Conservation (phyloP, 2,888 invertebrate species). For the Lithophane ornitopus region DNA sequence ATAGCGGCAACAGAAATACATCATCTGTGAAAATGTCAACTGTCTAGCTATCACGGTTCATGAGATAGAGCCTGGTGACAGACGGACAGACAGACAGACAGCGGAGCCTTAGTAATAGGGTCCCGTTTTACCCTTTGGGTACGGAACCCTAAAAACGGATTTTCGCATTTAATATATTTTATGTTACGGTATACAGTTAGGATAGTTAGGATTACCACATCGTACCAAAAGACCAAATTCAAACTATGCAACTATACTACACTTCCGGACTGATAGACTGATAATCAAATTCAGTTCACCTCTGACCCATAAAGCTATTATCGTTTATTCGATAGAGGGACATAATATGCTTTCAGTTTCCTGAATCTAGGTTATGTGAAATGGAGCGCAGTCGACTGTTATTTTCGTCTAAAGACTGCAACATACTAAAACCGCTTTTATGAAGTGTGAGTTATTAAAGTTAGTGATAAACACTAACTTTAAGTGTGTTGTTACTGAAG, state of each 20-base stretch:
- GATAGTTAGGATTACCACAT: background rate
- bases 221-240: background rate
- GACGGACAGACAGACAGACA: too few species aligned
- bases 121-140: too few species aligned
- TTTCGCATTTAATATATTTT: too few species aligned
- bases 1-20: too few species aligned
- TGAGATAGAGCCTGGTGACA: too few species aligned
- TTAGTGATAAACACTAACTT: background rate
- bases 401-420: conserved; percentile 25
- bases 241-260: conserved; percentile 15
- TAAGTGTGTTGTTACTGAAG: background rate
- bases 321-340: conserved; percentile 18
- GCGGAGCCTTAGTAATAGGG: too few species aligned
- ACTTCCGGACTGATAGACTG: conserved; percentile 9
- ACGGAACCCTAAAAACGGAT: too few species aligned
- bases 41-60: too few species aligned
- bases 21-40: too few species aligned
- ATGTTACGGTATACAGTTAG: too few species aligned
- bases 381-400: conserved; percentile 5
- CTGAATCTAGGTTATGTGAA: conserved; percentile 32
- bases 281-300: conserved; percentile 42
- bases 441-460: background rate
- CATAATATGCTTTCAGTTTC: conserved; percentile 35
- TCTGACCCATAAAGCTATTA: conserved; percentile 35
- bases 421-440: conserved; percentile 1